A percentile compares a stretch with the other conserved stretches of the same genome.
Evolutionary conservation across 2,113 vertebrate genomes (phyloP).

Genomic region (Laterallus jamaicensis): DNA sequence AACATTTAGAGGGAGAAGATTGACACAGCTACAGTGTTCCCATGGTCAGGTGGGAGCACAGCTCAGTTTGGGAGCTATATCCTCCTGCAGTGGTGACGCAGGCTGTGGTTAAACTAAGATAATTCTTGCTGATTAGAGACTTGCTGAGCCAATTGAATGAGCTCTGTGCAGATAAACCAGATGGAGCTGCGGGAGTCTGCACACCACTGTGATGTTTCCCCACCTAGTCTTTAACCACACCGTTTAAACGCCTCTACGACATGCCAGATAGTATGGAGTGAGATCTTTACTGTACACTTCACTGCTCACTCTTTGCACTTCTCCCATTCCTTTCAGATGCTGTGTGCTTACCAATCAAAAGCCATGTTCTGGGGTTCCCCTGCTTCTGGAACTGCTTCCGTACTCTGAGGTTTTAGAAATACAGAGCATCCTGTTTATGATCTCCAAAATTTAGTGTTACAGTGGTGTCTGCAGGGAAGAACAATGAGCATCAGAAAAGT

Average conservation of each 20-base stretch:
- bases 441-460: not conserved
- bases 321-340: not conserved
- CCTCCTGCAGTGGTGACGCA: not conserved
- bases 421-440: not conserved
- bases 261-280: not conserved
- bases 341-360: not conserved
- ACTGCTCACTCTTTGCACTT: not conserved
- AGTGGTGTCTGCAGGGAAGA: not conserved
- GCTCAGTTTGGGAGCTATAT: not conserved
- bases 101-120: not conserved
- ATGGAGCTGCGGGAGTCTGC: not conserved
- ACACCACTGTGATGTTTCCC: not conserved
- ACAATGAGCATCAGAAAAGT: not conserved
- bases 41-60: not conserved
- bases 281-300: not conserved
- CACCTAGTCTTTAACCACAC: not conserved
- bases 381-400: not conserved
- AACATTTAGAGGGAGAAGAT: not conserved
- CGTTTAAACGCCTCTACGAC: not conserved
- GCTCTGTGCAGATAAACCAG: not conserved
- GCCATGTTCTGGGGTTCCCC: not conserved
- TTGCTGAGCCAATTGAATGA: conserved; percentile 15
- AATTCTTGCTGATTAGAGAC: conserved; percentile 13
- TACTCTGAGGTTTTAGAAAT: not conserved
- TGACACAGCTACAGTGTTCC: not conserved